Percentiles rank a stretch among this genome's conserved stretches.
These are phyloP conservation scores for Cheirogaleus major DNA, from an alignment of 2,797 vertebrate genomes.

Conservation along the genomic window DNA sequence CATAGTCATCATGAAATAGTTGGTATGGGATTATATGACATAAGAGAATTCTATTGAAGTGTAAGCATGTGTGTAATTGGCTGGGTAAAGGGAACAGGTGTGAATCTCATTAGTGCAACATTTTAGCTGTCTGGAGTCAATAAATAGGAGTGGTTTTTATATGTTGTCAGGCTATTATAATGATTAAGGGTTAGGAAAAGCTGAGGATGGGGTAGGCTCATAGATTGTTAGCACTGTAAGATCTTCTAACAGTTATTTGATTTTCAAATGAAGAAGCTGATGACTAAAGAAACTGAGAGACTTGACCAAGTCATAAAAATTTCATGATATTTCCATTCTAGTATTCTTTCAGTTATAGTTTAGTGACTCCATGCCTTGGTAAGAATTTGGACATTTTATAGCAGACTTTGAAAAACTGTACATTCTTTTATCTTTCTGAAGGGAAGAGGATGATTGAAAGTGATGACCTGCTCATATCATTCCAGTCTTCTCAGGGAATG, in stretches of 20 bases:
- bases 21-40: background rate
- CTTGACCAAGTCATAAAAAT: background rate
- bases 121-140: background rate
- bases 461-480: background rate
- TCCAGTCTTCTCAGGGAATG: background rate
- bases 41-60: background rate
- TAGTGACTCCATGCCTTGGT: background rate
- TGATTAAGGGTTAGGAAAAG: background rate
- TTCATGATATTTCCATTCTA: background rate
- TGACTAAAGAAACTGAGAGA: background rate
- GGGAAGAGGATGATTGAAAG: background rate
- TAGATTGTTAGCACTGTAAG: background rate
- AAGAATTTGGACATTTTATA: background rate
- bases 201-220: background rate
- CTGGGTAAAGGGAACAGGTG: background rate
- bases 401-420: background rate
- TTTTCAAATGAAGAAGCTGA: conserved; percentile 30
- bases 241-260: background rate
- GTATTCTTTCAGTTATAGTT: background rate
- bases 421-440: background rate
- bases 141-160: conserved; percentile 19
- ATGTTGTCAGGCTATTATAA: background rate
- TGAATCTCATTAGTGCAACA: conserved; percentile 4
- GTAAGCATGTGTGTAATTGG: background rate
- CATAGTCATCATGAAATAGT: background rate